phyloP scores from a whole-genome alignment of 2,888 invertebrate species.

The Melikaiella ostensackeni region DNA sequence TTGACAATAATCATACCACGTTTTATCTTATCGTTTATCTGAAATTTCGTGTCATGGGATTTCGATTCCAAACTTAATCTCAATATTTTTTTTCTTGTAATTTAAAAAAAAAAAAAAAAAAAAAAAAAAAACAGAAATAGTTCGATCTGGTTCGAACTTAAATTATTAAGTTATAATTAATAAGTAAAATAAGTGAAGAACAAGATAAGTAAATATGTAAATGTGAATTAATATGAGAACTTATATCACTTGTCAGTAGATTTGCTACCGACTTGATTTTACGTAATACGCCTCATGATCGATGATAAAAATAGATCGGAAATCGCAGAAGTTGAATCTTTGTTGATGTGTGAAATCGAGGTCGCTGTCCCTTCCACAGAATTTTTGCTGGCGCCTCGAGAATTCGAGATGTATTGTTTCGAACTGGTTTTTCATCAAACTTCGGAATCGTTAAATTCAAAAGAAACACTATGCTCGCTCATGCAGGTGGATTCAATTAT shows the following conservation, averaged over 20 bases:
- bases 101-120: no score
- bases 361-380: conserved; percentile 16
- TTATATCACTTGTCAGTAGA: neutral
- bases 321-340: conserved; percentile 29
- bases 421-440: conserved; percentile 16
- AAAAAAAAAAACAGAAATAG: no score
- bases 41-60: conserved; percentile 4
- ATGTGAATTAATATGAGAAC: neutral
- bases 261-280: neutral
- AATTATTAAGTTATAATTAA: no score
- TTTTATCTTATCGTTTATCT: no score
- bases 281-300: conserved; percentile 10
- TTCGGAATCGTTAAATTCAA: neutral
- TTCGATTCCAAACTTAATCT: no score
- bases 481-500: conserved; percentile 18
- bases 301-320: conserved; percentile 21
- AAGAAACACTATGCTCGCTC: neutral
- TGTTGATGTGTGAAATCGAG: conserved; percentile 29
- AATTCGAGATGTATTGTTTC: neutral
- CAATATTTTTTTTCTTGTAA: no score
- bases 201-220: neutral
- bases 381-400: neutral
- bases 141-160: no score
- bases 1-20: neutral
- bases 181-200: neutral